phyloP scores from a whole-genome alignment of 1,140 invertebrate species.

The Lucilia sericata region DNA sequence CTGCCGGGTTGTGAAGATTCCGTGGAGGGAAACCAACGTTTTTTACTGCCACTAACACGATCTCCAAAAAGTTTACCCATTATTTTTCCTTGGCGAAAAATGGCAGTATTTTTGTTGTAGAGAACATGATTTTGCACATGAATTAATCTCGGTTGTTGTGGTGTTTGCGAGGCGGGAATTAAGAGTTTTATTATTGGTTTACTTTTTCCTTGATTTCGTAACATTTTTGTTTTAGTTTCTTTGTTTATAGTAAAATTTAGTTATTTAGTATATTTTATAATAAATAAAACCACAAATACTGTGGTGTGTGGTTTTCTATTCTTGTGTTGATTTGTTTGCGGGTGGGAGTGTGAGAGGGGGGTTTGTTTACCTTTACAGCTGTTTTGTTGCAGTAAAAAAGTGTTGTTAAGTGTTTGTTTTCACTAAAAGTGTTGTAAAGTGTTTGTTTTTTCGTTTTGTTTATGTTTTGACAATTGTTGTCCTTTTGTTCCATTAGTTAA shows the following conservation, averaged over 20 bases:
- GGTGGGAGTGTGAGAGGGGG: not conserved
- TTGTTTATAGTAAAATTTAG: not conserved
- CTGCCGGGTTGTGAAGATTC: not conserved
- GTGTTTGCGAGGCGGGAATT: not conserved
- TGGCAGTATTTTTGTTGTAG: not conserved
- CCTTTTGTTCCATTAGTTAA: no score
- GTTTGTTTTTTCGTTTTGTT: no score
- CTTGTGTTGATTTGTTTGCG: not conserved
- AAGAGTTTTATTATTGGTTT: not conserved
- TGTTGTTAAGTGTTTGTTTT: no score
- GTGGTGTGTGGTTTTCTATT: no score
- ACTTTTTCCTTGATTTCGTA: conserved; percentile 23
- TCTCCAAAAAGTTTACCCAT: conserved; percentile 58
- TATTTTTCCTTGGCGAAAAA: conserved; percentile 55
- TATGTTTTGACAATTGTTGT: no score
- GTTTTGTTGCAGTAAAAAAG: not conserved
- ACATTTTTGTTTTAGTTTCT: conserved; percentile 10
- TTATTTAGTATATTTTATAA: not conserved
- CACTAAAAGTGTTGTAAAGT: no score
- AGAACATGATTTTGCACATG: not conserved
- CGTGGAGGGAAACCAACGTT: conserved; percentile 57
- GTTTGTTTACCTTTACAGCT: not conserved
- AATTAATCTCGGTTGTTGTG: not conserved
- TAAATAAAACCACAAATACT: not conserved
- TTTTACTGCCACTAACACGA: conserved; percentile 57